Conservation (phyloP, 2,797 vertebrate genomes). For the Heteromormyrus szaboi region DNA sequence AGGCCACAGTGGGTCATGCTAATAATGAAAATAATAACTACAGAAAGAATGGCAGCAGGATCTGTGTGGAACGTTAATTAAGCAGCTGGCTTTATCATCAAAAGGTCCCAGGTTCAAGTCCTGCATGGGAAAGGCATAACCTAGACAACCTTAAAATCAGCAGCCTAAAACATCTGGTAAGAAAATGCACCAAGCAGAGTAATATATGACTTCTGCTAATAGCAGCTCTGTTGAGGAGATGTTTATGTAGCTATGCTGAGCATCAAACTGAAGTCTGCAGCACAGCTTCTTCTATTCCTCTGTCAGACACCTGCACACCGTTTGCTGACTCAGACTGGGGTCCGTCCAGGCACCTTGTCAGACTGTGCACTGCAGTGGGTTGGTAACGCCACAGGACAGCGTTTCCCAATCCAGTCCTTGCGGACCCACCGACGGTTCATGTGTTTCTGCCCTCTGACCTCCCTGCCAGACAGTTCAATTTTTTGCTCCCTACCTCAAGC, state of each 20-base stretch:
- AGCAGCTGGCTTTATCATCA: not conserved
- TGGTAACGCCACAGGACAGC: not conserved
- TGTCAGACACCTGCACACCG: not conserved
- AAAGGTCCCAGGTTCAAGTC: not conserved
- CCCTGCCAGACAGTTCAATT: not conserved
- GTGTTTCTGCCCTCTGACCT: not conserved
- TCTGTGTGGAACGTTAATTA: not conserved
- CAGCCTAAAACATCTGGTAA: conserved; percentile 4
- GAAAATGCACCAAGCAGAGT: not conserved
- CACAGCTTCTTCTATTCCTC: not conserved
- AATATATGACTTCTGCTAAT: not conserved
- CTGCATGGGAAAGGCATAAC: not conserved
- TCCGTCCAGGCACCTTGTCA: not conserved
- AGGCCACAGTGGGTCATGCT: not conserved
- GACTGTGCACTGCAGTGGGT: not conserved
- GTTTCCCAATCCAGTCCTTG: not conserved
- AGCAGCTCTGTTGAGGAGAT: not conserved
- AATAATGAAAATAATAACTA: conserved; percentile 12
- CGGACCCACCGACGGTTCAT: not conserved
- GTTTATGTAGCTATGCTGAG: not conserved
- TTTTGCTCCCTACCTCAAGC: not conserved
- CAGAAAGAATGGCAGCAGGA: not conserved
- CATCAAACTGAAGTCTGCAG: not conserved
- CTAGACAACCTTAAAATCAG: not conserved
- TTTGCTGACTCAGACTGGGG: not conserved